Base-by-base conservation (phyloP, 2,888 invertebrate species). In the Melinopterus prodromus region DNA sequence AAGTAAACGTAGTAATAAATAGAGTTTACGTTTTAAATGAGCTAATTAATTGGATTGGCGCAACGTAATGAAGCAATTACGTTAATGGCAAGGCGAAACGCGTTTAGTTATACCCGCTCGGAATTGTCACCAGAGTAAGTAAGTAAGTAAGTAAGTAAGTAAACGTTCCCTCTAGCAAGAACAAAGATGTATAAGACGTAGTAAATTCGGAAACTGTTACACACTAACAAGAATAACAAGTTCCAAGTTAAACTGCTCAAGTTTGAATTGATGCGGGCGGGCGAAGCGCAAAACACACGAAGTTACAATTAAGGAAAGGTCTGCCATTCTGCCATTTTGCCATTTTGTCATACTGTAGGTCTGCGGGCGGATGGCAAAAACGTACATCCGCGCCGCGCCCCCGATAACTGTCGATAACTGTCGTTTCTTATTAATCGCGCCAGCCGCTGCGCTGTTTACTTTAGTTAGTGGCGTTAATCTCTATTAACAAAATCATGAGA, bases 221-320 rank as follows among this genome's bases (percentile, higher is more conserved):
- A 53, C 53, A 53, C 53, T 53, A 53, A 53, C 53, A 53, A 53
- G 53, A 53, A 53, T 53, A 53, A 53, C 53, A 53, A 53, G 53
- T 53, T 53, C 53, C 53, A 53, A 53, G 9, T 53, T 53, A 53
- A 53, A 53, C 53, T 53, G 53, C 53, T 53, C 53, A 53, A 53
- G 53, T 53, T 53, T 53, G 53, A 4, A 53, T 53, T 53, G 53
- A 53, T 53, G 53, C 53, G 53, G 53, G 38, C 38, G 38, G n/a
- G 26, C 53, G 7, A 12, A 7, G 53, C 53, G 53, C 53, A 53
- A 53, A 53, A 53, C 53, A 53, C 53, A 53, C 53, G 53, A 53
- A 53, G 53, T 53, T 9, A 53, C 53, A 53, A 53, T 53, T 53
- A 53, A 53, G 53, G 53, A 53, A 9, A 53, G 53, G 53, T 9